Evolutionary conservation across 2,888 invertebrate species (phyloP), one percentile per base, ranked within the genome.

Genomic region (Polydrusus tereticollis): DNA sequence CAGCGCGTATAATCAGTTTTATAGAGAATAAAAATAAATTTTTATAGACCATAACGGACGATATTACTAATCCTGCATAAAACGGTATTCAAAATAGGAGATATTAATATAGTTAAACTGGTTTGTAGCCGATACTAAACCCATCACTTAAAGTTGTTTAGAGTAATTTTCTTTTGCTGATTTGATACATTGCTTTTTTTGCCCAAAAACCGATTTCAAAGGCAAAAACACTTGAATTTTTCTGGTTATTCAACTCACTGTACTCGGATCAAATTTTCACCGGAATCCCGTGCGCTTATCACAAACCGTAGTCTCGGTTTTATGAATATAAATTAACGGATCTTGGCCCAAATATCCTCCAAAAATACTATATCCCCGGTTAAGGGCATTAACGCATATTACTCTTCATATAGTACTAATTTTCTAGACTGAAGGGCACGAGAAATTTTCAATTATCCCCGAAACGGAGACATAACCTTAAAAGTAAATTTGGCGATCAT

Each of bases 401-500:
- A 47, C 62, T 63, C 47, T 63, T 47, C 62, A 63, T 63, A 63
- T 18, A 63, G 47, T 47, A 29, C 45, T 63, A 63, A 63, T 63
- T 63, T 63, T 63, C 45, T 26, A 47, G 62, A n/a, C 8, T 26
- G 20, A 47, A 47, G 50, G 20, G 62, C 29, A 47, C 33, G 62
- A 63, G 62, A 63, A 63, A 63, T 45, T 47, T 63, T 50, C 62
- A 63, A 63, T 63, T 63, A 63, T 63, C 62, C 12, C 62, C 14
- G 6, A 45, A 52, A 45, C 62, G 45, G 33, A 47, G 62, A 63
- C 16, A 63, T 63, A 63, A 63, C 62, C 62, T 63, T 45, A 63
- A 63, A 63, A 63, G 47, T 33, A 63, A 63, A 63, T 63, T 45
- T 50, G 20, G 47, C 36, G 45, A 36, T 50, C 62, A 63, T 63